These are phyloP conservation scores for Geopemphigus sp. DNA, from an alignment of 1,140 invertebrate species.

Conservation along the genomic window DNA sequence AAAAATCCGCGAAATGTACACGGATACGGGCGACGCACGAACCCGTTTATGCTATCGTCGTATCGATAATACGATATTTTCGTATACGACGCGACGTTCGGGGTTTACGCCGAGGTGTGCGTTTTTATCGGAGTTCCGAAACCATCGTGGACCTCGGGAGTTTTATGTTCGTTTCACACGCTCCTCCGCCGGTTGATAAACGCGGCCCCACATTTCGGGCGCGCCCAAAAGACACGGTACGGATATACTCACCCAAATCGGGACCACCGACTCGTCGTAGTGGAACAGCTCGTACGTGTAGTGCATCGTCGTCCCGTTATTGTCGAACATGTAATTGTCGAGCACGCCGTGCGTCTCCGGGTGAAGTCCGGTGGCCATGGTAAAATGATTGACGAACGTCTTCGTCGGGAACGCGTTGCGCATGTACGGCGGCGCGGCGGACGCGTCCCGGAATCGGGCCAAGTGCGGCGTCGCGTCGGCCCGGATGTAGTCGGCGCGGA, in stretches of 20 bases:
- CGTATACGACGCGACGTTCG: too few species aligned
- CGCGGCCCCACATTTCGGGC: too few species aligned
- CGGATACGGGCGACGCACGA: too few species aligned
- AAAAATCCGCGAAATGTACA: too few species aligned
- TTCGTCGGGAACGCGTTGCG: slow-evolving; percentile 69
- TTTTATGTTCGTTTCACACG: too few species aligned
- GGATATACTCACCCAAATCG: slow-evolving; percentile 63
- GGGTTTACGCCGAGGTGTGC: too few species aligned
- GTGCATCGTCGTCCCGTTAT: slow-evolving; percentile 55
- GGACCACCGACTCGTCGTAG: slow-evolving; percentile 59
- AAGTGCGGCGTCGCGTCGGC: slow-evolving; percentile 62
- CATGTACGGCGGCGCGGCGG: slow-evolving; percentile 65
- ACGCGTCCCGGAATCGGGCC: slow-evolving; percentile 59
- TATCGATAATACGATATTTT: too few species aligned
- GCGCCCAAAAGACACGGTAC: too few species aligned
- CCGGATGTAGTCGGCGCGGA: slow-evolving; percentile 68
- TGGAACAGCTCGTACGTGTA: slow-evolving; percentile 59
- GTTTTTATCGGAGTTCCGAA: too few species aligned
- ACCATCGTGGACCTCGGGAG: too few species aligned
- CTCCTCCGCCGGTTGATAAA: too few species aligned
- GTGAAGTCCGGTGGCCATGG: slow-evolving; percentile 73
- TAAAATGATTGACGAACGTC: slow-evolving; percentile 79
- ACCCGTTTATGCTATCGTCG: too few species aligned
- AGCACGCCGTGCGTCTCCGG: slow-evolving; percentile 72
- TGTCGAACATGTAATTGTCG: slow-evolving; percentile 66